These are phyloP conservation scores for Periophthalmus magnuspinnatus DNA, from an alignment of 2,797 vertebrate genomes.

Conservation along the genomic window DNA sequence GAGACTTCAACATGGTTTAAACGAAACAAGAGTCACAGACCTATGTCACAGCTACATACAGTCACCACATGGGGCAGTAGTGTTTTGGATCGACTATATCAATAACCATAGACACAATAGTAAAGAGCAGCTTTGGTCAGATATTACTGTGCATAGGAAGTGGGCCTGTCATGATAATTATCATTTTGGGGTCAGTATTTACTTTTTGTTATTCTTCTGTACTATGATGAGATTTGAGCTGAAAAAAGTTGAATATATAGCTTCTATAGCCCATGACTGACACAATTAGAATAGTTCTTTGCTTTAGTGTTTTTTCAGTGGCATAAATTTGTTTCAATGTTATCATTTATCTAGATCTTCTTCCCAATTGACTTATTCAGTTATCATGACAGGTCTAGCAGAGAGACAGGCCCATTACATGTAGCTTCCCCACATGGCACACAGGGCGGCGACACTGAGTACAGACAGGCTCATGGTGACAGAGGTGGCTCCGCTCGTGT, in stretches of 20 bases:
- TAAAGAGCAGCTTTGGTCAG: not conserved
- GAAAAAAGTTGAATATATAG: too few relatives aligned
- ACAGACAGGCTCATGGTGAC: conserved; percentile 46
- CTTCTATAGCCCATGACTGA: too few relatives aligned
- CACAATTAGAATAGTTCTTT: too few relatives aligned
- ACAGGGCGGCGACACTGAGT: conserved; percentile 37
- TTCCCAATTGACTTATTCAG: too few relatives aligned
- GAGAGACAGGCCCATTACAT: conserved; percentile 23
- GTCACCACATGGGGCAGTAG: not conserved
- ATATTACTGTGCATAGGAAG: not conserved
- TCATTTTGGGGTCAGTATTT: too few relatives aligned
- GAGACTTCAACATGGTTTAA: not conserved
- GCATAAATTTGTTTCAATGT: too few relatives aligned
- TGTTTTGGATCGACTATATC: not conserved
- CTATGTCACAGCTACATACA: not conserved
- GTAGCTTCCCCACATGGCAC: conserved; percentile 47
- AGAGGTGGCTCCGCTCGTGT: conserved; percentile 26
- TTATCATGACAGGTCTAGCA: too few relatives aligned
- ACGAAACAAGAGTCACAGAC: not conserved
- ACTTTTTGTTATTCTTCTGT: too few relatives aligned
- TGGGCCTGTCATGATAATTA: too few relatives aligned
- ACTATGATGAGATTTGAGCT: too few relatives aligned
- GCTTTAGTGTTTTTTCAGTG: too few relatives aligned
- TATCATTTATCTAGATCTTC: too few relatives aligned
- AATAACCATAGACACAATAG: not conserved